phyloP scores from a whole-genome alignment of 92 coral and sea anemone species.

The Epizoanthus stellaris region DNA sequence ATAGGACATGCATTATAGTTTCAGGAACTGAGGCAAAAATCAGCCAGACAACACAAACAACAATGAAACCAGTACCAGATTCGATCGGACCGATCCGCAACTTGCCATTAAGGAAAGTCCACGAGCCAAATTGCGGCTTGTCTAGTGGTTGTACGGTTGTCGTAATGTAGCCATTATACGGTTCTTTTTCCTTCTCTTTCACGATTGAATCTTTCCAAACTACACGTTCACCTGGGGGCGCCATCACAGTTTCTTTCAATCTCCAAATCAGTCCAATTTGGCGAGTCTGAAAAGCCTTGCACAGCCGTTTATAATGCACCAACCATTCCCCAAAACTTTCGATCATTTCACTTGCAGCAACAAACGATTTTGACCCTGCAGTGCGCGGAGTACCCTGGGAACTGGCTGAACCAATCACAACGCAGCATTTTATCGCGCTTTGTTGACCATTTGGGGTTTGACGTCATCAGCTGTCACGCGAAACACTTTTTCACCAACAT shows the following conservation, averaged over 20 bases:
- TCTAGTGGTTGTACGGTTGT: conserved; percentile 93
- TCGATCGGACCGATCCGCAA: conserved; percentile 89
- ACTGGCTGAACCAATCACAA: conserved; percentile 68
- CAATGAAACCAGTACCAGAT: conserved; percentile 85
- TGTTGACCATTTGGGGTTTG: conserved; percentile 84
- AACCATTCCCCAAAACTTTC: conserved; percentile 34
- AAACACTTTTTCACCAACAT: conserved; percentile 48
- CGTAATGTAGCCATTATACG: conserved; percentile 96
- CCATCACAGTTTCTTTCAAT: conserved; percentile 58
- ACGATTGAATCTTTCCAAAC: conserved; percentile 68
- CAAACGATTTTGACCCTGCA: conserved; percentile 10
- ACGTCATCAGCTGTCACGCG: conserved; percentile 87
- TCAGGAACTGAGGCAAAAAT: conserved; percentile 95
- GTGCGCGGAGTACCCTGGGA: conserved; percentile 61
- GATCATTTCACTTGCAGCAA: conserved; percentile 19
- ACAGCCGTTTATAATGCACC: conserved; percentile 26
- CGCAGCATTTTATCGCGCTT: conserved; percentile 60
- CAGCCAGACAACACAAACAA: conserved; percentile 81
- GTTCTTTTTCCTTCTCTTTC: conserved; percentile 89
- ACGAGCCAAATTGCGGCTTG: conserved; percentile 72
- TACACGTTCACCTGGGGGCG: conserved; percentile 71
- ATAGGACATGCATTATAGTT: conserved; percentile 75
- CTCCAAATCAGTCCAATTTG: conserved; percentile 39
- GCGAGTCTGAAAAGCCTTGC: conserved; percentile 40
- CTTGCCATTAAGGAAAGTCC: conserved; percentile 86